Percentiles rank a stretch among this genome's conserved stretches.
phyloP scores from a whole-genome alignment of 2,888 invertebrate genomes.

The Sinhomidia bicolor region DNA sequence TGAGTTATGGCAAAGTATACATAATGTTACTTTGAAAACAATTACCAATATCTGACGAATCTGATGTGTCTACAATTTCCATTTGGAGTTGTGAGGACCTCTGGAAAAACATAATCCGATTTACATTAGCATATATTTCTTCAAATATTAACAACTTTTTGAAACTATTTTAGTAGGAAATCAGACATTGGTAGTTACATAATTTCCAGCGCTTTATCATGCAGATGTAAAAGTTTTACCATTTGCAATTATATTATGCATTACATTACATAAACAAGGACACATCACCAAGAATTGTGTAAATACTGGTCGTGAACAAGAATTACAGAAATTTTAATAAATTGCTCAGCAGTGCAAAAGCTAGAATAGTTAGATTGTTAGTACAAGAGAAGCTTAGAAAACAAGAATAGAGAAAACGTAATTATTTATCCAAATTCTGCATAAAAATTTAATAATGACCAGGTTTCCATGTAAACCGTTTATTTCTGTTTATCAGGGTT shows the following conservation, averaged over 20 bases:
- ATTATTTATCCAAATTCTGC: no score
- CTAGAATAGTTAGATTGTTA: neutral
- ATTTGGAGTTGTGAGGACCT: conserved; percentile 79
- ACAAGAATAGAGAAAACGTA: neutral
- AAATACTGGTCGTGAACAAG: no score
- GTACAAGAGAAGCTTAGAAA: neutral
- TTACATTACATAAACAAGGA: no score
- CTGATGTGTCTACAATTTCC: conserved; percentile 77
- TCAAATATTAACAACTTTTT: neutral
- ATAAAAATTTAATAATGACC: no score
- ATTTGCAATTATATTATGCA: no score
- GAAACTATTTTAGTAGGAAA: no score
- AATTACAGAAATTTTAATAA: neutral
- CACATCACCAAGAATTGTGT: no score
- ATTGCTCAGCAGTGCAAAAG: neutral
- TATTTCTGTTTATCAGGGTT: no score
- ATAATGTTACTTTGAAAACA: neutral
- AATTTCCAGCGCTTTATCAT: no score
- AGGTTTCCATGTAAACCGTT: no score
- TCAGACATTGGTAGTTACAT: no score
- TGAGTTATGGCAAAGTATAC: neutral
- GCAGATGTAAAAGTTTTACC: no score
- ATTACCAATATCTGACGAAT: conserved; percentile 77
- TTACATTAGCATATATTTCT: neutral
- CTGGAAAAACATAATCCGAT: conserved; percentile 64